Conservation (phyloP, 2,888 invertebrate genomes). For the Limulus polyphemus region DNA sequence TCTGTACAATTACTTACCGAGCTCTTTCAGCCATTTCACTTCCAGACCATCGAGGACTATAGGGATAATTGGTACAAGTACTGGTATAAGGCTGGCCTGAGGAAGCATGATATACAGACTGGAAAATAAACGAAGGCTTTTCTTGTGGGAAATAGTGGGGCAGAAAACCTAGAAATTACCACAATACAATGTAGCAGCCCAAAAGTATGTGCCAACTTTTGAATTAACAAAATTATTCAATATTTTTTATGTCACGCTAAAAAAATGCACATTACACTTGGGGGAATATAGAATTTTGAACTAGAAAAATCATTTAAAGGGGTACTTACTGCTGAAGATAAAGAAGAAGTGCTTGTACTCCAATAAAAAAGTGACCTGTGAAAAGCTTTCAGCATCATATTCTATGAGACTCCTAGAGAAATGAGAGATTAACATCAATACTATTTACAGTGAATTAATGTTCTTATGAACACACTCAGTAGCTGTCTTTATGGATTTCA, state of each 20-base stretch:
- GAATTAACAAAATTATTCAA: no score
- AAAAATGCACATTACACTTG: no score
- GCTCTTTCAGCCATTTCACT: constrained; percentile 37
- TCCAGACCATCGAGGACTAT: constrained; percentile 37
- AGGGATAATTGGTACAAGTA: constrained; percentile 33
- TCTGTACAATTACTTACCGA: constrained; percentile 25
- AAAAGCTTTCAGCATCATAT: constrained; percentile 41
- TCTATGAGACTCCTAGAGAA: constrained; percentile 39
- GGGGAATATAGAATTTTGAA: no score
- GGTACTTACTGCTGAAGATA: constrained; percentile 42
- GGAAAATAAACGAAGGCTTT: constrained; percentile 35
- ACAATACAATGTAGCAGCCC: no score
- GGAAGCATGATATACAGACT: constrained; percentile 38
- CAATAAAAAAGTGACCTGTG: constrained; percentile 46
- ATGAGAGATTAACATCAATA: background rate
- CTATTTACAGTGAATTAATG: no score
- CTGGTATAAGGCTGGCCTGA: constrained; percentile 38
- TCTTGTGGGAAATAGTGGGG: constrained; percentile 36
- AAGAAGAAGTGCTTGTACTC: constrained; percentile 51
- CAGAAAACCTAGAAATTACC: constrained; percentile 36
- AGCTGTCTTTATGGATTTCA: no score
- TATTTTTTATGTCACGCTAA: no score
- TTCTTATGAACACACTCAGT: no score
- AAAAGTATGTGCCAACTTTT: no score
- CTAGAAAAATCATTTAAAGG: no score